Evolutionary conservation across 2,797 vertebrate genomes (phyloP).

Genomic region (Rhynchotus rufescens): DNA sequence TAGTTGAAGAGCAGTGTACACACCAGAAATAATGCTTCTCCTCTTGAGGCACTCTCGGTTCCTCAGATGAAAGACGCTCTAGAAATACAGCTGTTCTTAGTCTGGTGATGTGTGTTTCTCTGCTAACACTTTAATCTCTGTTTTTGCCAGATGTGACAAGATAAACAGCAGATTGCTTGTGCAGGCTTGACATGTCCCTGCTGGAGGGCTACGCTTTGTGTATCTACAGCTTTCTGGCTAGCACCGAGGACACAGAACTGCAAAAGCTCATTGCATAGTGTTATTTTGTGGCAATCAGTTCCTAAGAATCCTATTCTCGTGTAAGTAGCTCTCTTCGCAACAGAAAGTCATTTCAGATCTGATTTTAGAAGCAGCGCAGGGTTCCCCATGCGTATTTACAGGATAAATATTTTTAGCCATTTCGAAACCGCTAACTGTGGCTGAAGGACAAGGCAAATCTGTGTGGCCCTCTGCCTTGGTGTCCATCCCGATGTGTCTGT

Average conservation of each 20-base stretch:
- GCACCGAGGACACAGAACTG: background rate
- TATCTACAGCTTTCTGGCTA: background rate
- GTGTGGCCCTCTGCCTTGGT: background rate
- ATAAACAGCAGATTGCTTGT: background rate
- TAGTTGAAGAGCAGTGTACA: background rate
- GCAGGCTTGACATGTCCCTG: rapidly evolving
- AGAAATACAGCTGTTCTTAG: background rate
- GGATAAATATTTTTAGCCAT: background rate
- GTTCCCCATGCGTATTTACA: background rate
- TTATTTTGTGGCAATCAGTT: background rate
- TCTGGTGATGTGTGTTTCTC: background rate
- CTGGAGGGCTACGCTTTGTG: background rate
- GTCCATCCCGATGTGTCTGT: background rate
- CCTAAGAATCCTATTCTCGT: background rate
- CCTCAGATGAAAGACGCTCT: slow-evolving; percentile 5
- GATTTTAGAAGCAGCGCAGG: background rate
- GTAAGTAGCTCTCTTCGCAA: background rate
- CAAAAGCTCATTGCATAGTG: background rate
- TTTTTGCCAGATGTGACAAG: background rate
- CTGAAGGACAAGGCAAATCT: background rate
- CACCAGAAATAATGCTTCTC: rapidly evolving
- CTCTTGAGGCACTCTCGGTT: background rate
- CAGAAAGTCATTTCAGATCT: background rate
- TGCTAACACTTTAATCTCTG: background rate
- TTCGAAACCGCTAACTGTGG: background rate